Conservation (phyloP, 2,888 invertebrate species). For the Macrophya annulata region DNA sequence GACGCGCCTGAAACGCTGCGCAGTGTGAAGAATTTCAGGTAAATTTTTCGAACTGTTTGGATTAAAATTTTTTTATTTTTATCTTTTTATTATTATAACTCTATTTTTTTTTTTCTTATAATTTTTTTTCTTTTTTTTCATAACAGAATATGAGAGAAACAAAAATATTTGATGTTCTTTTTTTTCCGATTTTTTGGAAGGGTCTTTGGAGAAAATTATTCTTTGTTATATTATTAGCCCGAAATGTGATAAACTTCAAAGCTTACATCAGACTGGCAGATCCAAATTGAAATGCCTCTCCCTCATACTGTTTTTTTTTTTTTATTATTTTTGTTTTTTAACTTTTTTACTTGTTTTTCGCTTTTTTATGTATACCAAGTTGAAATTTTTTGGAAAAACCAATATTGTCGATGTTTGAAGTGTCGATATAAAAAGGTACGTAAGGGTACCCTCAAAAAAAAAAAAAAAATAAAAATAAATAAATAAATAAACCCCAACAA, state of each 20-base stretch:
- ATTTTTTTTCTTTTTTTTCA: background rate
- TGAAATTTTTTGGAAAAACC: background rate
- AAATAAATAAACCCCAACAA: background rate
- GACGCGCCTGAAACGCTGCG: slow-evolving; percentile 14
- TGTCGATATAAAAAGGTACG: background rate
- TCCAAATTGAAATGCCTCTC: background rate
- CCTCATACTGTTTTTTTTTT: background rate
- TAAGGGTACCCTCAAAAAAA: background rate
- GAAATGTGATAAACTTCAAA: slow-evolving; percentile 12
- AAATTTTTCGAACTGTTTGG: background rate
- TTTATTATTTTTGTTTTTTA: background rate
- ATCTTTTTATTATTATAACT: too few relatives aligned
- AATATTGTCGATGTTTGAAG: background rate
- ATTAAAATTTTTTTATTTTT: background rate
- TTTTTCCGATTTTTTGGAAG: background rate
- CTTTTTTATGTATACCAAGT: background rate
- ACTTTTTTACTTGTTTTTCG: too few relatives aligned
- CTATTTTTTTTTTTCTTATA: background rate
- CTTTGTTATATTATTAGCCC: slow-evolving; percentile 2
- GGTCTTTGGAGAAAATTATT: background rate
- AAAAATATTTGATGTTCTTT: background rate
- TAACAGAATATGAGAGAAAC: background rate
- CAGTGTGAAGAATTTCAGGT: slow-evolving; percentile 28
- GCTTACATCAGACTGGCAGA: background rate
- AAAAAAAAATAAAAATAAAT: too few relatives aligned